Conservation (phyloP, 2,888 invertebrate genomes). For the Acronicta leporina region DNA sequence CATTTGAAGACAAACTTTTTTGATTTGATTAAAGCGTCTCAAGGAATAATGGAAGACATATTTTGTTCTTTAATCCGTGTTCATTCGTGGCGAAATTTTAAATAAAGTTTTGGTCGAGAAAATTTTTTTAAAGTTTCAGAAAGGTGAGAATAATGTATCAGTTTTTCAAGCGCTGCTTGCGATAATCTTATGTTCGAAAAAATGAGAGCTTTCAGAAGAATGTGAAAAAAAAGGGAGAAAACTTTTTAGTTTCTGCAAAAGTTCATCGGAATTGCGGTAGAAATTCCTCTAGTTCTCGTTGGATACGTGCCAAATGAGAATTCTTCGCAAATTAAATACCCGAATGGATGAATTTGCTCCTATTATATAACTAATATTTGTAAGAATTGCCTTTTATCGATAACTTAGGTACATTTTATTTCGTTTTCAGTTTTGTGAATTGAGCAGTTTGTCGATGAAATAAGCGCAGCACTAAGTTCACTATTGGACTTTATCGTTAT, state of each 20-base stretch:
- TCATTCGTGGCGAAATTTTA: too few relatives aligned
- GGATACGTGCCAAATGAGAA: conserved; percentile 68
- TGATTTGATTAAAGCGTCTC: conserved; percentile 55
- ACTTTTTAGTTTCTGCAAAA: conserved; percentile 55
- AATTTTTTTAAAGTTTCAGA: conserved; percentile 3
- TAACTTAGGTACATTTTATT: conserved; percentile 13
- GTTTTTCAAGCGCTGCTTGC: background rate
- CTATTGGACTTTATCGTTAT: background rate
- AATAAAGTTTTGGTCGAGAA: conserved; percentile 1
- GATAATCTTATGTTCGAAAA: conserved; percentile 14
- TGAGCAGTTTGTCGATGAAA: background rate
- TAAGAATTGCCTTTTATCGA: conserved; percentile 25
- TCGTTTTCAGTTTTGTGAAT: background rate
- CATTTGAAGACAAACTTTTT: conserved; percentile 55
- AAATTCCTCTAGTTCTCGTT: conserved; percentile 54
- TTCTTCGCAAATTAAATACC: conserved; percentile 67
- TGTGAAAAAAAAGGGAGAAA: conserved; percentile 40
- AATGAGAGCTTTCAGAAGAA: conserved; percentile 22
- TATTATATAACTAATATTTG: conserved; percentile 27
- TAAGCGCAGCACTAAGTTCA: background rate
- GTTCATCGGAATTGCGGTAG: conserved; percentile 55
- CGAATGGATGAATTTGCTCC: conserved; percentile 56
- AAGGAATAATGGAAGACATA: conserved; percentile 30
- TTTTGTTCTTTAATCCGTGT: conserved; percentile 24
- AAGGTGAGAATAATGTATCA: conserved; percentile 16